Conservation (phyloP, 2,113 vertebrate genomes). For the Tachycineta bicolor region DNA sequence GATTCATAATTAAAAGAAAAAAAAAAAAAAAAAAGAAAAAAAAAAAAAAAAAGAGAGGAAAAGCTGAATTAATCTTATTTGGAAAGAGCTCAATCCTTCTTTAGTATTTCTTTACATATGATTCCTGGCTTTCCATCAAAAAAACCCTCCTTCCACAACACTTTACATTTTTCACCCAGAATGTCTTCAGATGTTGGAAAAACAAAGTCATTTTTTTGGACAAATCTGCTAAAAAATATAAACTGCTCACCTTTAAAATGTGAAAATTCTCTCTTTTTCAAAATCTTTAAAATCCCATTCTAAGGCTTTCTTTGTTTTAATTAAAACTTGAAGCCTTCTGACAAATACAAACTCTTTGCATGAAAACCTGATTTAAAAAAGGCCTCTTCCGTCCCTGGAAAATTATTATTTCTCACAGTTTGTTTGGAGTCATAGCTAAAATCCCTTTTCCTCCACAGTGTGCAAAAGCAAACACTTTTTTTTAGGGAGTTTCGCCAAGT, state of each 20-base stretch:
- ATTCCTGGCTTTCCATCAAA: not conserved
- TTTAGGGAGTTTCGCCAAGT: not conserved
- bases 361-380: not conserved
- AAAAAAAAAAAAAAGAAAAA: not conserved
- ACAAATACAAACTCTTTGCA: not conserved
- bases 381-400: not conserved
- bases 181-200: not conserved
- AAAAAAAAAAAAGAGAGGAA: not conserved
- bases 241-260: not conserved
- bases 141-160: not conserved
- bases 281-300: not conserved
- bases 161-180: not conserved
- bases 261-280: not conserved
- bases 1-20: not conserved
- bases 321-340: not conserved
- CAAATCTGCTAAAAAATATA: not conserved
- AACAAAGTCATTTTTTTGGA: accelerated
- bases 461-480: not conserved
- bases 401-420: not conserved
- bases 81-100: not conserved
- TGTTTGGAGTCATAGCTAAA: not conserved
- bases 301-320: not conserved
- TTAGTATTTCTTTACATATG: not conserved
- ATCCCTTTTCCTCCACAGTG: not conserved
- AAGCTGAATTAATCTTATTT: not conserved